Evolutionary conservation across 2,888 invertebrate species (phyloP), one percentile per base, ranked within the genome.

Genomic region (Polia nebulosa): DNA sequence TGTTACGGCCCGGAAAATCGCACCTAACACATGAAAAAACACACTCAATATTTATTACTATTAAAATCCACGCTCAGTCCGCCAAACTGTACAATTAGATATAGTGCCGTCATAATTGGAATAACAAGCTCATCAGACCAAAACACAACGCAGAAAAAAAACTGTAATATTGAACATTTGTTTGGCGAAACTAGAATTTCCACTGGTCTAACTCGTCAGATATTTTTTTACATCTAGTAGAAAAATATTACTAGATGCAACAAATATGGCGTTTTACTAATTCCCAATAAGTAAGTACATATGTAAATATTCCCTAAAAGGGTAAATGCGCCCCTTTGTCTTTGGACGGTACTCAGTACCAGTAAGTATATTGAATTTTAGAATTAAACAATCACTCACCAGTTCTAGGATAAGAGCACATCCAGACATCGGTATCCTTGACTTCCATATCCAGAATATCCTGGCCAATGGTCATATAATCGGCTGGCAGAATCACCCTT

Each of bases 321-420:
- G 8, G 13, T 36, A 36, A 36, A 17, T 17, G n/a, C 34, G 2
- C 36, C 36, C 36, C 36, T 36, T 5, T 36, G 15, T 36, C 34
- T 15, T 5, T 4, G 11, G 36, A 36, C 15, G 1, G 36, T 36
- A 17, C 7, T 0, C 17, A 17, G 7, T 39, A 41, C 39, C 29
- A 5, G 7, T 7, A 7, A n/a, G 7, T 41, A n/a, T 7, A 2
- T 8, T 2, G 7, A 7, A 17, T 41, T 41, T 8, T 51, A 13
- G 4, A 27, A 58, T 25, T 15, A 55, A 44, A 49, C 11, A 61
- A 44, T 32, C 3, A 88, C 94, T 92, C 89, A 98, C 99, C 99
- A 83, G 98, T 98, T 86, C 99, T 97, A 0, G 99, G 99, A 94
- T 97, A 98, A 13, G 98, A 98, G 52, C 98, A 97, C 90, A 99